A percentile compares a stretch with the other conserved stretches of the same genome.
These are phyloP conservation scores for Leptogaster cylindrica DNA, from an alignment of 2,888 invertebrate species.

Conservation along the genomic window DNA sequence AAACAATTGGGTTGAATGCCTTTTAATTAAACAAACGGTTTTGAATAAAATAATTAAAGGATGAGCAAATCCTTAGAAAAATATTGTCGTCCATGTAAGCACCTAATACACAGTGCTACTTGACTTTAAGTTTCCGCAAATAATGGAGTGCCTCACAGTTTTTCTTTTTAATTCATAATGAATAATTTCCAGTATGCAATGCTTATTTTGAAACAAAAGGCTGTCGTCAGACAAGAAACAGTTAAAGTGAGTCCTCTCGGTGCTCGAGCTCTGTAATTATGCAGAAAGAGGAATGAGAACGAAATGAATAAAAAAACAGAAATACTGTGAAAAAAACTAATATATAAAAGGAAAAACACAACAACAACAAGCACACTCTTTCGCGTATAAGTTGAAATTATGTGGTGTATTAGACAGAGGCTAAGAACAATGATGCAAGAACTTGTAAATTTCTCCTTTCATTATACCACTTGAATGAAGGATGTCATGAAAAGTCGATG, in stretches of 20 bases:
- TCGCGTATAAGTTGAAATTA: not conserved
- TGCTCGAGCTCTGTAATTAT: constrained; percentile 2
- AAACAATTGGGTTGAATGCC: no score
- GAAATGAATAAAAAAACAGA: constrained; percentile 4
- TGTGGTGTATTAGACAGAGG: not conserved
- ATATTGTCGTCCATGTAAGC: no score
- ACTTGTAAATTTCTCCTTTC: not conserved
- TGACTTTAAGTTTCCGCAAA: not conserved
- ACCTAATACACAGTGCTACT: no score
- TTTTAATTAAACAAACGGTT: no score
- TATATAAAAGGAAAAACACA: not conserved
- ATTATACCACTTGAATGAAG: constrained; percentile 2
- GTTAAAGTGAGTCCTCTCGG: not conserved
- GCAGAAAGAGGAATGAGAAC: not conserved
- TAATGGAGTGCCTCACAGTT: no score
- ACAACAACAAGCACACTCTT: no score
- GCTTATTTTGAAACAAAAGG: constrained; percentile 8
- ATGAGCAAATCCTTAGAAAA: no score
- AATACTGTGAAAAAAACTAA: not conserved
- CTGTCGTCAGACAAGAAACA: constrained; percentile 4
- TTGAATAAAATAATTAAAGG: no score
- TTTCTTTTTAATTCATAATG: constrained; percentile 1
- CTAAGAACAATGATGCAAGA: not conserved
- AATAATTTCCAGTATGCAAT: not conserved
- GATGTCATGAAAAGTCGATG: not conserved